phyloP scores from a whole-genome alignment of 2,888 invertebrate genomes.

The Yponomeuta sedellus region DNA sequence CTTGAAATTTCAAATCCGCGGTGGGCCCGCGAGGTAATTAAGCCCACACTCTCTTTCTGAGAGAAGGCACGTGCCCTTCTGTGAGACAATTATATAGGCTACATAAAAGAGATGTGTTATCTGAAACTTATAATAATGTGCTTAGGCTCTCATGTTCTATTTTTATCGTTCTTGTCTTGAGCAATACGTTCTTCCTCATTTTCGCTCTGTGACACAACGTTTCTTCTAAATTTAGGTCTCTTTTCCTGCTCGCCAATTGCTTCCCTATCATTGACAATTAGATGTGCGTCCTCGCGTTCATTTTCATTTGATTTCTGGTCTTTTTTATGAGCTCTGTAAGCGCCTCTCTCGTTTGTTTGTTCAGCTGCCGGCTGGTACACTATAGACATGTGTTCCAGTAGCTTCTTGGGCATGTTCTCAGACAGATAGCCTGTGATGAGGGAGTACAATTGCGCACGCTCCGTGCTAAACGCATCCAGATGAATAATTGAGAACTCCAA shows the following conservation, averaged over 20 bases:
- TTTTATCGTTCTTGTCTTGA: not conserved
- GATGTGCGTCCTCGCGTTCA: not conserved
- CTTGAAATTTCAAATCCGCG: too few species aligned
- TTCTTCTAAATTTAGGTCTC: not conserved
- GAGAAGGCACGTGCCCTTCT: too few species aligned
- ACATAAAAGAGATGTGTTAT: too few species aligned
- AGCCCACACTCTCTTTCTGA: too few species aligned
- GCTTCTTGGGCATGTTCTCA: not conserved
- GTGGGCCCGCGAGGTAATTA: too few species aligned
- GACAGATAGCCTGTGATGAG: not conserved
- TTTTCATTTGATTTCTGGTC: not conserved
- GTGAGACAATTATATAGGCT: too few species aligned
- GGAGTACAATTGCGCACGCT: not conserved
- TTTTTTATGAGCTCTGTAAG: not conserved
- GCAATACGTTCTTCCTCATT: not conserved
- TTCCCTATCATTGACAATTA: not conserved
- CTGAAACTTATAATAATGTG: too few species aligned
- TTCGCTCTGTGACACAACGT: conserved; percentile 2
- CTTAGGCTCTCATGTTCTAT: not conserved
- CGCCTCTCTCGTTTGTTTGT: not conserved
- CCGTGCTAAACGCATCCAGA: not conserved
- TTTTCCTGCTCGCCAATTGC: not conserved
- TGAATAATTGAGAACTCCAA: not conserved
- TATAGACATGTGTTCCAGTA: not conserved
- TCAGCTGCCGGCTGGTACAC: not conserved